Percentiles rank a stretch among this genome's conserved stretches.
Conservation (phyloP, 2,888 invertebrate species). For the Stenotaenia linearis region DNA sequence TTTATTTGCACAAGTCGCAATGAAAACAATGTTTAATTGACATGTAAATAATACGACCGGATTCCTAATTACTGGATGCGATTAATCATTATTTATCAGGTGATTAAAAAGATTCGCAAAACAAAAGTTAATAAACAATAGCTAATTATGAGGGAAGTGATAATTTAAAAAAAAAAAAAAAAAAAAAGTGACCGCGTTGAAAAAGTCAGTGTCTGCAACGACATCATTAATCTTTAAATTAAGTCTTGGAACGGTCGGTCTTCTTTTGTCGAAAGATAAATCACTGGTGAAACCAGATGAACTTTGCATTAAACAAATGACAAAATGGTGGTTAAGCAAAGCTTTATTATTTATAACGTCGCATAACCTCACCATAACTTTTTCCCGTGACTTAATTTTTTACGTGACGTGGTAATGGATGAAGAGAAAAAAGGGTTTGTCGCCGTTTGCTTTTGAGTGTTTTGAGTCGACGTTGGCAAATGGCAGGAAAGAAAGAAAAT, state of each 20-base stretch:
- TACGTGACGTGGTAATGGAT: background rate
- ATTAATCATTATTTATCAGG: too few relatives aligned
- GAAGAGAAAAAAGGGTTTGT: background rate
- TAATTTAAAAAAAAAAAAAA: background rate
- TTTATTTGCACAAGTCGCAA: too few relatives aligned
- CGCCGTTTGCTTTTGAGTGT: conserved; percentile 4
- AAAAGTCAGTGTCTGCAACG: background rate
- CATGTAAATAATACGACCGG: too few relatives aligned
- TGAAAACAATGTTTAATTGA: too few relatives aligned
- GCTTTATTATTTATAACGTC: background rate
- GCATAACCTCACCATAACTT: background rate
- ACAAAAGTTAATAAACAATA: background rate
- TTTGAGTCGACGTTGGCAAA: background rate
- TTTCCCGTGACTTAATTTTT: background rate
- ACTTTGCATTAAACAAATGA: conserved; percentile 2
- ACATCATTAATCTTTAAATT: conserved; percentile 17
- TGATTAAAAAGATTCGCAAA: background rate
- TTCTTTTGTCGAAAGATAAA: background rate
- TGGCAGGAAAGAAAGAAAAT: background rate
- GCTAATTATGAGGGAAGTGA: background rate
- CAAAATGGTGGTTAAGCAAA: background rate
- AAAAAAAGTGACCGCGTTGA: background rate
- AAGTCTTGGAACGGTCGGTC: background rate
- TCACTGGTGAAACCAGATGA: background rate
- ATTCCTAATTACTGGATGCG: too few relatives aligned